Conservation (phyloP, 2,797 vertebrate species). For the Liparis tanakae region DNA sequence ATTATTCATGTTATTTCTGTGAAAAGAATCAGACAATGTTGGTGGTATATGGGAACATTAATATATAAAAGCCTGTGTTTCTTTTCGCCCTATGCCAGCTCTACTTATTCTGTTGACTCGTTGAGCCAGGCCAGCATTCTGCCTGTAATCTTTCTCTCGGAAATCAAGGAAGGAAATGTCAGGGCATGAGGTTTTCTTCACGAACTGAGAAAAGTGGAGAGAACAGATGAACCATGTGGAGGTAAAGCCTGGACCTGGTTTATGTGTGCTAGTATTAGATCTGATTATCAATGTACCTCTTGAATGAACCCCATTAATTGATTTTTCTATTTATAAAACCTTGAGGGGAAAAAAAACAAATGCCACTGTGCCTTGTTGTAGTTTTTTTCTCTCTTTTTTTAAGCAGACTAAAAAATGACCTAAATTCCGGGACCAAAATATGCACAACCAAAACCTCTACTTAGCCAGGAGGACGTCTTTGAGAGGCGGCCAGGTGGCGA, state of each 20-base stretch:
- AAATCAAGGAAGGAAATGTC: constrained; percentile 24
- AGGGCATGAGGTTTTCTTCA: constrained; percentile 24
- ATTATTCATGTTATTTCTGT: background rate
- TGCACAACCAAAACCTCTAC: constrained; percentile 15
- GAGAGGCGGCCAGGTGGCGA: constrained; percentile 55
- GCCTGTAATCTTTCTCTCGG: background rate
- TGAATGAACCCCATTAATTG: background rate
- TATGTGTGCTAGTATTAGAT: background rate
- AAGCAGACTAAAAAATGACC: background rate
- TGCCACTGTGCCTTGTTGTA: background rate
- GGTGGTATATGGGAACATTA: background rate
- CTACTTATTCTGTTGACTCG: constrained; percentile 14
- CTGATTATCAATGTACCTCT: background rate
- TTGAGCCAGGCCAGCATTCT: constrained; percentile 7
- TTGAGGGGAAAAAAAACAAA: background rate
- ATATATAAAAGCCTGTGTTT: background rate
- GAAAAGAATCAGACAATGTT: background rate
- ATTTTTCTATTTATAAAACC: background rate
- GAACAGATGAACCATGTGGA: constrained; percentile 6
- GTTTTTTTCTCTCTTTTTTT: background rate
- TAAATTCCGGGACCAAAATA: constrained; percentile 4
- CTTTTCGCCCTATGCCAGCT: background rate
- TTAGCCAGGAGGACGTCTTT: constrained; percentile 7
- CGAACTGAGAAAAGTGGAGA: constrained; percentile 19
- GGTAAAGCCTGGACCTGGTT: background rate